Evolutionary conservation across 1,140 invertebrate genomes (phyloP).

Genomic region (Catajapyx aquilonaris): DNA sequence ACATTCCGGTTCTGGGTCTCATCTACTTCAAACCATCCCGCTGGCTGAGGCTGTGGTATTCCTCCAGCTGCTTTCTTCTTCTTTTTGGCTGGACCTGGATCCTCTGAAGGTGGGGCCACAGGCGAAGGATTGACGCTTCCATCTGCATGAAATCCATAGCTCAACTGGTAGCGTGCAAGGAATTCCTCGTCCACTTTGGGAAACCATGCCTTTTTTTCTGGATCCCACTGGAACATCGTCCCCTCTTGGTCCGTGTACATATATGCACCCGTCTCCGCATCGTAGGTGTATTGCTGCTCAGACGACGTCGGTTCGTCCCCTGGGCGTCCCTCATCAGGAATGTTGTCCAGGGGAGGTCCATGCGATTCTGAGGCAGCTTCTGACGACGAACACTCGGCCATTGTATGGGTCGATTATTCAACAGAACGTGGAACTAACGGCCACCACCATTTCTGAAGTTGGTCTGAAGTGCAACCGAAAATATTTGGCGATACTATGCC

Average conservation of each 20-base stretch:
- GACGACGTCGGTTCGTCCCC: too few relatives aligned
- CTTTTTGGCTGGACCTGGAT: background rate
- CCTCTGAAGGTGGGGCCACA: background rate
- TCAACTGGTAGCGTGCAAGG: constrained; percentile 35
- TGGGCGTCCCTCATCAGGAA: too few relatives aligned
- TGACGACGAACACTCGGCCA: too few relatives aligned
- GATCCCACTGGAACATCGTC: constrained; percentile 32
- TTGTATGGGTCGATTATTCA: too few relatives aligned
- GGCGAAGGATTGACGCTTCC: constrained; percentile 2
- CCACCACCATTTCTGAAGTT: too few relatives aligned
- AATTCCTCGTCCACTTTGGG: constrained; percentile 38
- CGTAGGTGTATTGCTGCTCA: too few relatives aligned
- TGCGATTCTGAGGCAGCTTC: too few relatives aligned
- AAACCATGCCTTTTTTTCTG: constrained; percentile 29
- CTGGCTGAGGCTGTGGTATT: background rate
- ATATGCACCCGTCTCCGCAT: background rate
- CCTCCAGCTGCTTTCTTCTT: constrained; percentile 1
- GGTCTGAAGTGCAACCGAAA: too few relatives aligned
- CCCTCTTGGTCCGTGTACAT: constrained; percentile 18
- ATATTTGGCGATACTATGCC: too few relatives aligned
- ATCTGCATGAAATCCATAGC: constrained; percentile 24
- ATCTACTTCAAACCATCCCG: constrained; percentile 34
- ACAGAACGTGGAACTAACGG: too few relatives aligned
- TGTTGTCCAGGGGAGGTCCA: too few relatives aligned
- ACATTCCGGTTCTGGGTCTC: constrained; percentile 34